Evolutionary conservation across 2,797 vertebrate species (phyloP).

Genomic region (Sebastes wilsoni): DNA sequence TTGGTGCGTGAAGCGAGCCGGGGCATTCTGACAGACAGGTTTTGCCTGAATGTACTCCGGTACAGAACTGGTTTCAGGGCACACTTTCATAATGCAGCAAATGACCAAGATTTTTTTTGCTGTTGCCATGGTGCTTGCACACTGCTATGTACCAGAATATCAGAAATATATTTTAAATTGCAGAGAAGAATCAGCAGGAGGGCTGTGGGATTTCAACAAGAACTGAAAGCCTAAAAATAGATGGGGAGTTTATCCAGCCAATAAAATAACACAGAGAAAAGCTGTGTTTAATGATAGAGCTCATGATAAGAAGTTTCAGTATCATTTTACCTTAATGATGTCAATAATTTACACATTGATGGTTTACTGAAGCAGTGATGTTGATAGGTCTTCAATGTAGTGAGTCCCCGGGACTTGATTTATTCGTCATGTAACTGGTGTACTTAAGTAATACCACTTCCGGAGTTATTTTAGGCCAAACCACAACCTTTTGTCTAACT

Average conservation of each 20-base stretch:
- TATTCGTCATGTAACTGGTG: too few relatives aligned
- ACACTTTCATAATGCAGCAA: constrained; percentile 51
- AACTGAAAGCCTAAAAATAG: constrained; percentile 38
- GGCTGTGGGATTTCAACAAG: constrained; percentile 33
- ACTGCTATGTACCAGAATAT: constrained; percentile 36
- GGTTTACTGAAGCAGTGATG: neutral
- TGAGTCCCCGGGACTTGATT: neutral
- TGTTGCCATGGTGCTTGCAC: constrained; percentile 61
- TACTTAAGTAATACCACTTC: too few relatives aligned
- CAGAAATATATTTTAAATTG: constrained; percentile 29
- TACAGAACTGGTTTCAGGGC: constrained; percentile 31
- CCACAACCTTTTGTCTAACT: too few relatives aligned
- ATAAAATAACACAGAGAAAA: constrained; percentile 5
- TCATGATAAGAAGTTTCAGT: neutral
- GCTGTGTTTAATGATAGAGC: neutral
- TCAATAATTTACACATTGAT: neutral
- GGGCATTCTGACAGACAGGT: constrained; percentile 43
- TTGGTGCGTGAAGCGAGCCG: constrained; percentile 15
- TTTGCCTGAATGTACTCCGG: constrained; percentile 19
- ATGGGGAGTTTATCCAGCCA: neutral
- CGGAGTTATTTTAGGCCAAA: too few relatives aligned
- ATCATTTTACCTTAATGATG: neutral
- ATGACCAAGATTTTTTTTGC: constrained; percentile 27
- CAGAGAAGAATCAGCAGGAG: constrained; percentile 26
- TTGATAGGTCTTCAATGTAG: neutral